These are phyloP conservation scores for Hirtodrosophila alboralis DNA, from an alignment of 2,888 invertebrate species.

Conservation along the genomic window DNA sequence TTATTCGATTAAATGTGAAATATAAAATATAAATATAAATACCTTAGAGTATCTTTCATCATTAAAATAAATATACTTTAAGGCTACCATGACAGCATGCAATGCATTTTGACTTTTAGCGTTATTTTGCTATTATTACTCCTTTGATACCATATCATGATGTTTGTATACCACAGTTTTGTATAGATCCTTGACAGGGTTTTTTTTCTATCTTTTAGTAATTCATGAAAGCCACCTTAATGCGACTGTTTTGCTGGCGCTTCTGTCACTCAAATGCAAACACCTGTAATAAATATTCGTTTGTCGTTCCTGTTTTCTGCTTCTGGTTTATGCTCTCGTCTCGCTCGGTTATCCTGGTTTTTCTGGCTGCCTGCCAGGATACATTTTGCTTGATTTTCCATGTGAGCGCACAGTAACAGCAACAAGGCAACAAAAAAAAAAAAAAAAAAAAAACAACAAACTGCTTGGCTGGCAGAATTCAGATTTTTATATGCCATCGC, in stretches of 20 bases:
- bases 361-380: slow-evolving; percentile 66
- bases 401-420: slow-evolving; percentile 56
- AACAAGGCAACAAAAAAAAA: slow-evolving; percentile 7
- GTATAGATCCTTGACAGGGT: slow-evolving; percentile 21
- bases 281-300: slow-evolving; percentile 78
- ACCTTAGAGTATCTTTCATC: background rate
- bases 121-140: slow-evolving; percentile 20
- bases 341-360: slow-evolving; percentile 46
- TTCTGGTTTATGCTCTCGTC: slow-evolving; percentile 34
- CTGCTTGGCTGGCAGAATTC: slow-evolving; percentile 65
- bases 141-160: slow-evolving; percentile 35
- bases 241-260: slow-evolving; percentile 42
- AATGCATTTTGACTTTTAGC: slow-evolving; percentile 4
- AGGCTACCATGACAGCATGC: background rate
- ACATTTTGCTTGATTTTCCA: slow-evolving; percentile 76
- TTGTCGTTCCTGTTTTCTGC: slow-evolving; percentile 60
- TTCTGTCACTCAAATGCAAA: slow-evolving; percentile 76
- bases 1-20: too few relatives aligned
- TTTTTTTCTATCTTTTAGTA: background rate
- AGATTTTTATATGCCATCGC: slow-evolving; percentile 52
- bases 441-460: slow-evolving; percentile 23
- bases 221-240: slow-evolving; percentile 34
- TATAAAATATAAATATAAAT: too few relatives aligned
- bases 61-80: slow-evolving; percentile 5
- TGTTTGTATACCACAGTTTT: slow-evolving; percentile 17